These are phyloP conservation scores for Montipora capricornis DNA, from an alignment of 64 coral and sea anemone species.

Conservation along the genomic window DNA sequence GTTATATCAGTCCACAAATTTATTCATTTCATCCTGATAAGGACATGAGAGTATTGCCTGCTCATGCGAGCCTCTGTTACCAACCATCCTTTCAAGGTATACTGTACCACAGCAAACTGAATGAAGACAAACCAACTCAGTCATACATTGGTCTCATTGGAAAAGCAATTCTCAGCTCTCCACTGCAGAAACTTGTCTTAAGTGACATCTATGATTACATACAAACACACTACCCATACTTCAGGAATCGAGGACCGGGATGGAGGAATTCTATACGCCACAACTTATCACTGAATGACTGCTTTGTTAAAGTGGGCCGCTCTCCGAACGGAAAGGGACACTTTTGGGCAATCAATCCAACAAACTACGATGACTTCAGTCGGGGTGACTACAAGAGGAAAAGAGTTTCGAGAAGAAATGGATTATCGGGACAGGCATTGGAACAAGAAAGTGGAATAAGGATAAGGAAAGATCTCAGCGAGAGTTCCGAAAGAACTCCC, in stretches of 20 bases:
- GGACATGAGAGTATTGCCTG: not conserved
- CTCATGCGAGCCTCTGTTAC: not conserved
- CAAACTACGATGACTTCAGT: slow-evolving; percentile 74
- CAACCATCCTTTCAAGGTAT: not conserved
- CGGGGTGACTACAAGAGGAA: slow-evolving; percentile 63
- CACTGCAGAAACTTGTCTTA: slow-evolving; percentile 69
- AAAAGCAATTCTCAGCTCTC: slow-evolving; percentile 68
- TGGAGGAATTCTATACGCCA: slow-evolving; percentile 77
- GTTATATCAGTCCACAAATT: slow-evolving; percentile 16
- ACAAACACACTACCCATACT: slow-evolving; percentile 68
- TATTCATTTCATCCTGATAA: not conserved
- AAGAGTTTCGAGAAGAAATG: slow-evolving; percentile 29
- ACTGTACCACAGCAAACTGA: not conserved
- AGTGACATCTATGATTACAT: slow-evolving; percentile 80
- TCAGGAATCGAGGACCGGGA: slow-evolving; percentile 68
- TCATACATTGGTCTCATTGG: slow-evolving; percentile 81
- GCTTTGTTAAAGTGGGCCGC: slow-evolving; percentile 73
- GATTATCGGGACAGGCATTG: not conserved
- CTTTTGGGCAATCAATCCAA: slow-evolving; percentile 76
- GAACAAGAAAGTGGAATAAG: not conserved
- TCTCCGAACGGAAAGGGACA: slow-evolving; percentile 70
- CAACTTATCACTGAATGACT: slow-evolving; percentile 72
- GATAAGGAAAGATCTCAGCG: not conserved
- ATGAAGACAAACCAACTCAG: slow-evolving; percentile 75
- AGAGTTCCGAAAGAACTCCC: not conserved